phyloP scores from a whole-genome alignment of 2,113 vertebrate species.

The Phalacrocorax aristotelis region DNA sequence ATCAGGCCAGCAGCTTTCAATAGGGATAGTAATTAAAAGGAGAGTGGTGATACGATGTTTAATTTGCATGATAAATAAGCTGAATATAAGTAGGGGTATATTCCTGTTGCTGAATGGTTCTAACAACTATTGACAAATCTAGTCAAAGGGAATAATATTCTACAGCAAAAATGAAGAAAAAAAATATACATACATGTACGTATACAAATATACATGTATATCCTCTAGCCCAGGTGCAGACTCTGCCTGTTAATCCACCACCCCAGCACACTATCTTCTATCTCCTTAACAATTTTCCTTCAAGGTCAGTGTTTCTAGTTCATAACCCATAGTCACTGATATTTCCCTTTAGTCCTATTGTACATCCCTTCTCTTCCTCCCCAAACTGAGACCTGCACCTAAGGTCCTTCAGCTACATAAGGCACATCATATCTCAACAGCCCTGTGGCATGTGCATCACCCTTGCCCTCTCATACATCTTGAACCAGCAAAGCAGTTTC shows the following conservation, averaged over 20 bases:
- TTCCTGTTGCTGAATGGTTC: background rate
- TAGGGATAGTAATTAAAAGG: background rate
- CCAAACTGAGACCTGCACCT: background rate
- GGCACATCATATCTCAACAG: background rate
- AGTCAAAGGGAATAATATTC: background rate
- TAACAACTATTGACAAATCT: background rate
- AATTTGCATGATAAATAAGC: background rate
- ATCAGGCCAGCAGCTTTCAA: background rate
- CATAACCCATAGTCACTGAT: background rate
- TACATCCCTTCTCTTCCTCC: background rate
- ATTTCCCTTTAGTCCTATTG: background rate
- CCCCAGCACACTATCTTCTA: background rate
- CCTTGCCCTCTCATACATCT: background rate
- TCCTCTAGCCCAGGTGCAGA: background rate
- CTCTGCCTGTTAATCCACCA: background rate
- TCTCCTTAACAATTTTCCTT: background rate
- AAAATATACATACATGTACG: rapidly evolving
- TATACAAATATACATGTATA: background rate
- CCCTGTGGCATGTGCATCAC: background rate
- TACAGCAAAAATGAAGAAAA: background rate
- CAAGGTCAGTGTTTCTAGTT: background rate
- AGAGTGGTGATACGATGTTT: background rate
- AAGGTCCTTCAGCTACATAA: background rate
- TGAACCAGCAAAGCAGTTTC: background rate
- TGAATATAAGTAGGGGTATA: background rate